Evolutionary conservation across 2,797 vertebrate species (phyloP).

Genomic region (Enteromius treurensis): DNA sequence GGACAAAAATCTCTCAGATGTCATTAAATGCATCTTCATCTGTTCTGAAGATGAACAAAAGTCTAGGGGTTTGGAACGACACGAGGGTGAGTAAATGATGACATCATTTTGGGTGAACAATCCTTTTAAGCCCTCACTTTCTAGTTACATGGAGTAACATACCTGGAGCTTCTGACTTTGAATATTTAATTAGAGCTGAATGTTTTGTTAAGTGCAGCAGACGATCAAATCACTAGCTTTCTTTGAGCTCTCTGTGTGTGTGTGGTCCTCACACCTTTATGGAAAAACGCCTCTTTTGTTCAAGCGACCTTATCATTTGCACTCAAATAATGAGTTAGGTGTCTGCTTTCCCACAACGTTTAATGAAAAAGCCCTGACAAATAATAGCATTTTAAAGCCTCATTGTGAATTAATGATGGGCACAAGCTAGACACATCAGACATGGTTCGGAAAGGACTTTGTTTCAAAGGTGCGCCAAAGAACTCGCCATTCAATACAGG

Average conservation of each 20-base stretch:
- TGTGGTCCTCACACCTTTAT: constrained; percentile 23
- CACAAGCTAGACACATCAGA: constrained; percentile 47
- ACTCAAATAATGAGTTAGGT: constrained; percentile 63
- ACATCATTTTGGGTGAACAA: not conserved
- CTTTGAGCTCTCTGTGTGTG: constrained; percentile 25
- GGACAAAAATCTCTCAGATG: not conserved
- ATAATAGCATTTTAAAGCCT: constrained; percentile 68
- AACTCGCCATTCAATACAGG: constrained; percentile 13
- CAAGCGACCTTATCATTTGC: constrained; percentile 67
- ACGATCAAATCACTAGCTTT: not conserved
- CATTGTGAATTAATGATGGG: constrained; percentile 67
- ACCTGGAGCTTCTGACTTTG: not conserved
- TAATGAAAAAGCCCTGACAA: constrained; percentile 64
- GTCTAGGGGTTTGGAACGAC: not conserved
- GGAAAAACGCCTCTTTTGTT: constrained; percentile 60
- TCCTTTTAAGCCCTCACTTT: not conserved
- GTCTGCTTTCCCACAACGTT: constrained; percentile 67
- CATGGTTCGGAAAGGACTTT: constrained; percentile 35
- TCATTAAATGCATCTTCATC: not conserved
- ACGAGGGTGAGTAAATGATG: not conserved
- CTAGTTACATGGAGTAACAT: not conserved
- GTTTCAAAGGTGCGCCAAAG: constrained; percentile 30
- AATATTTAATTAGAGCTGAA: not conserved
- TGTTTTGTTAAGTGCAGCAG: not conserved
- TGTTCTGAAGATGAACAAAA: not conserved